Evolutionary conservation across 1,140 invertebrate genomes (phyloP), one percentile per base, ranked within the genome.

Genomic region (Ctenoplectra terminalis): DNA sequence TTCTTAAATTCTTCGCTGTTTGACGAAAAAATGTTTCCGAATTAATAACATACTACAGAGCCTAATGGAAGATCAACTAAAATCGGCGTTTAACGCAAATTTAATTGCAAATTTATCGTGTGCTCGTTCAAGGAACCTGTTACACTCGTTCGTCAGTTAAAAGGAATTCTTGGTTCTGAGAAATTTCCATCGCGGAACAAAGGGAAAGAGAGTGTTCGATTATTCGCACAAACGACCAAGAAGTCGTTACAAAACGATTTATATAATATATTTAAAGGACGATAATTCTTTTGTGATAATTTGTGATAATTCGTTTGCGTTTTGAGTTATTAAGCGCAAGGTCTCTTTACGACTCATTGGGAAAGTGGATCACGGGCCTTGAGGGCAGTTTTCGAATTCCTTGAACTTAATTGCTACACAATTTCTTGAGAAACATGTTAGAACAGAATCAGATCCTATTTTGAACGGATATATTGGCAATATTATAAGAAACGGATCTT

Each of bases 141-240:
- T 46, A 50, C 50, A 54, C n/a, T 54, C 34, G 13, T 37, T 71
- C 50, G 69, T 71, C 69, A 71, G 69, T 26, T 20, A 23, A 71
- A 71, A 71, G n/a, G 69, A 71, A 71, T 71, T 71, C n/a, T 20
- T 26, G 58, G 7, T 23, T 52, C 29, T 0, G 2, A 11, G n/a
- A 37, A 8, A 48, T n/a, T 7, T 46, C 8, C 46, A 50, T 69
- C 20, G 20, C 23, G 2, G n/a, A 40, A 54, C 15, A 54, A 54
- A 29, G 4, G 15, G 13, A 20, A 54, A 23, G 31, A 52, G 13
- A 37, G 31, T 52, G 15, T 50, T 34, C 34, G 23, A 3, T 34
- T 5, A 3, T 34, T 50, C 26, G 26, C 20, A 29, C 15, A 23
- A 31, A 50, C 17, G 66, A 11, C 20, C 9, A 23, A 29, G 26